Evolutionary conservation across 1,140 invertebrate genomes (phyloP), one percentile per base, ranked within the genome.

Genomic region (Drosophila orosa): DNA sequence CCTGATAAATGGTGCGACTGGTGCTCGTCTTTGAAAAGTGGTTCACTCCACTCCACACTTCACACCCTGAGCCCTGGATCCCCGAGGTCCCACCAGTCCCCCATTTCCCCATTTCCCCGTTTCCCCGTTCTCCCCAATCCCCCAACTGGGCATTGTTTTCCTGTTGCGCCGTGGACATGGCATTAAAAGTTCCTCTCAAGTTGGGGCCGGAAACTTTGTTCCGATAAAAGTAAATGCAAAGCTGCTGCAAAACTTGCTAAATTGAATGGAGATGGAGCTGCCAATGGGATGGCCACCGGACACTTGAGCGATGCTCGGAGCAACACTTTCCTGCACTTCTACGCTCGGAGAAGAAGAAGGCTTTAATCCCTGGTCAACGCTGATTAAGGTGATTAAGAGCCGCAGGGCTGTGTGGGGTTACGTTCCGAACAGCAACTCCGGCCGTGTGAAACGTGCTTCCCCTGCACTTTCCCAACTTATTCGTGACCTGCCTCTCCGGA

Each of bases 191-290:
- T 89, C 68, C 69, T 39, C 58, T 27, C 37, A 78, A 74, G 47
- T 77, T 67, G 74, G 29, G 35, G 10, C 60, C 44, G 35, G 42
- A 82, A 65, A 76, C 45, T 78, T 82, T 71, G 45, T 22, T 27
- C 40, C 79, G 75, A 83, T 79, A 73, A 76, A 83, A 81, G 60
- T 78, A 68, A 73, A 87, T 80, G 79, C 75, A 72, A 83, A 89
- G 73, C 67, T 83, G 71, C 72, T 77, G 75, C 62, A 68, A 77
- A 89, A 78, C 63, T 83, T 80, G 57, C 54, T 77, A 60, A 77
- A 54, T 57, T 69, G 40, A 47, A 73, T 66, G 58, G 74, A 63
- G 33, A 59, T 35, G 55, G 74, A 57, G 29, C 55, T 39, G 37
- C 75, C 47, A 31, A 73, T 61, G 48, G 39, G 54, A 9, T 39